Evolutionary conservation across 2,113 vertebrate genomes (phyloP).

Genomic region (Carollia perspicillata): DNA sequence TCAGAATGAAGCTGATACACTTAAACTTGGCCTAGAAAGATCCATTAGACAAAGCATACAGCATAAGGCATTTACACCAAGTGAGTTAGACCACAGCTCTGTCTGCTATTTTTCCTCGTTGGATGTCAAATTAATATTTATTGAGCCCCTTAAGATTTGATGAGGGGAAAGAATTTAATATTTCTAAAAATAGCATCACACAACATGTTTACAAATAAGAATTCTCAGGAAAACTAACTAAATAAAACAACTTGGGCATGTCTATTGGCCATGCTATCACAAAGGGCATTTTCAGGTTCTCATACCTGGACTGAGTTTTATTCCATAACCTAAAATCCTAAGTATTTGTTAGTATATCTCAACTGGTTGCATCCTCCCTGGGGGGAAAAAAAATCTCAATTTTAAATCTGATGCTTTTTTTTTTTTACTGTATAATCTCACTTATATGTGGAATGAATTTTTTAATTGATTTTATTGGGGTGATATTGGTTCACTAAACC

Average conservation of each 20-base stretch:
- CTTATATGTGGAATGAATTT: too few relatives aligned
- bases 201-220: not conserved
- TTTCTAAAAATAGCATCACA: not conserved
- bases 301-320: not conserved
- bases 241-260: not conserved
- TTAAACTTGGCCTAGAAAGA: constrained; percentile 13
- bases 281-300: not conserved
- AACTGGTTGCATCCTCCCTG: not conserved
- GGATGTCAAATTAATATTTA: not conserved
- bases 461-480: too few relatives aligned
- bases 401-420: not conserved
- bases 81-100: not conserved
- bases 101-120: not conserved
- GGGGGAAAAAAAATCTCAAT: not conserved
- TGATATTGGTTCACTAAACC: too few relatives aligned
- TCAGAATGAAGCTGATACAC: constrained; percentile 16
- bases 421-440: too few relatives aligned
- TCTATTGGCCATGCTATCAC: too few relatives aligned
- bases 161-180: not conserved
- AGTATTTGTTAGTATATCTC: not conserved
- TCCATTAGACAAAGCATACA: not conserved
- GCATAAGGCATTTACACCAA: not conserved
- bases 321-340: not conserved
- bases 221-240: not conserved
- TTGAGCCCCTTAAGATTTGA: not conserved